Evolutionary conservation across 1,140 invertebrate genomes (phyloP), one percentile per base, ranked within the genome.

Genomic region (Acromyrmex heyeri): DNA sequence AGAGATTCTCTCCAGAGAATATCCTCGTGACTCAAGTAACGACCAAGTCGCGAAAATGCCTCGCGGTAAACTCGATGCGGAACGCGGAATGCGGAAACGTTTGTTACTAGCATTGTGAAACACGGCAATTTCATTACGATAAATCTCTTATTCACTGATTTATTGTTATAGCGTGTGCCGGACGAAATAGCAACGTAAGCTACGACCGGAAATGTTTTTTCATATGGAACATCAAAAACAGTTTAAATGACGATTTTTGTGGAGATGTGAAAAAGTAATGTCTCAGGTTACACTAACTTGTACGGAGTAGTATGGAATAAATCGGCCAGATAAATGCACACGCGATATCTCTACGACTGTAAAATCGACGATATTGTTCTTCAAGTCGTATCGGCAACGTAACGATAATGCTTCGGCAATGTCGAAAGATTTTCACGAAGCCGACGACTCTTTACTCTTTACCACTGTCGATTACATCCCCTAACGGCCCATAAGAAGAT

Each of bases 331-430:
- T 5, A 34, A 72, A 61, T 72, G 53, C 34, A 24, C n/a, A 18
- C 65, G 65, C 21, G 67, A 21, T 72, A 59, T 82, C 67, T 61
- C 38, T 18, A 73, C 55, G 70, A 75, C 30, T 27, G 59, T 83
- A 83, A 83, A 83, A 83, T 83, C 55, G 70, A 83, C 55, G 79
- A 62, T 83, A 61, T 73, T 73, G 67, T 61, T 61, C 79, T 48
- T 72, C 53, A 48, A 38, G 79, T 30, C 24, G 24, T 83, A 83
- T 61, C 38, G 79, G n/a, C 1, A 21, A 18, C 48, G 48, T 61
- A 75, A 50, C 79, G 79, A 73, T 82, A 82, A 82, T 18, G 38
- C 38, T 61, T 24, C 53, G 38, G n/a, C 62, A 48, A 83, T 75
- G 38, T 8, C 27, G 24, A 62, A 48, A 73, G 79, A 75, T 83